Conservation (phyloP, 2,113 vertebrate species). For the Parus major region DNA sequence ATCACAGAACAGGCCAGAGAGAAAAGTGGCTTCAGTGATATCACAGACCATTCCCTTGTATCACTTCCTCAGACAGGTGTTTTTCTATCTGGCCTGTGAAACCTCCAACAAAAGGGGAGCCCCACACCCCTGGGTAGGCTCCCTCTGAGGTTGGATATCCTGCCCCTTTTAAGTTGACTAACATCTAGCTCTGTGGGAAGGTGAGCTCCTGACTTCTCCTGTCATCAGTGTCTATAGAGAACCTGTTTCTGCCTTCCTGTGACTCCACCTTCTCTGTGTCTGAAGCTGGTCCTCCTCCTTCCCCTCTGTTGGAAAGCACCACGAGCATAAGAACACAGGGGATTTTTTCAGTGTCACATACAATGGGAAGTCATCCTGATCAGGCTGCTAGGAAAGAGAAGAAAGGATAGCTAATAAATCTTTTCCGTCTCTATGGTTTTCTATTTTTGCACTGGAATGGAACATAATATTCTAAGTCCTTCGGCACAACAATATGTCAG, state of each 20-base stretch:
- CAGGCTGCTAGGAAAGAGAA: constrained; percentile 18
- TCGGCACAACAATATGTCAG: background rate
- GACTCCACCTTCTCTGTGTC: accelerated
- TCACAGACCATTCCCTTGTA: background rate
- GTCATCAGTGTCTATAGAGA: background rate
- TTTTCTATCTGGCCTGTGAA: background rate
- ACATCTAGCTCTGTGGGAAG: background rate
- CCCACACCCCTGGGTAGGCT: background rate
- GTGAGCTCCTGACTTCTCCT: background rate
- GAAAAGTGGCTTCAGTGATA: background rate
- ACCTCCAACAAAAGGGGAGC: background rate
- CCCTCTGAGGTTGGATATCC: background rate
- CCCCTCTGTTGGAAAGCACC: accelerated
- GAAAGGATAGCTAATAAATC: constrained; percentile 47
- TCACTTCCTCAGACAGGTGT: background rate
- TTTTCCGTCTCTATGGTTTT: constrained; percentile 39
- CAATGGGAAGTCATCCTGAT: background rate
- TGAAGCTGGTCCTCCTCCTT: background rate
- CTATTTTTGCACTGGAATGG: constrained; percentile 53
- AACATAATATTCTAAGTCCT: constrained; percentile 36
- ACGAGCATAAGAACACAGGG: background rate
- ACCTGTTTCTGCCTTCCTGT: background rate
- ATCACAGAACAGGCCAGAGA: background rate
- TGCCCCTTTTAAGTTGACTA: background rate
- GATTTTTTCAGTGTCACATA: background rate